Evolutionary conservation across 2,888 invertebrate species (phyloP), one percentile per base, ranked within the genome.

Genomic region (Polyommatus icarus): DNA sequence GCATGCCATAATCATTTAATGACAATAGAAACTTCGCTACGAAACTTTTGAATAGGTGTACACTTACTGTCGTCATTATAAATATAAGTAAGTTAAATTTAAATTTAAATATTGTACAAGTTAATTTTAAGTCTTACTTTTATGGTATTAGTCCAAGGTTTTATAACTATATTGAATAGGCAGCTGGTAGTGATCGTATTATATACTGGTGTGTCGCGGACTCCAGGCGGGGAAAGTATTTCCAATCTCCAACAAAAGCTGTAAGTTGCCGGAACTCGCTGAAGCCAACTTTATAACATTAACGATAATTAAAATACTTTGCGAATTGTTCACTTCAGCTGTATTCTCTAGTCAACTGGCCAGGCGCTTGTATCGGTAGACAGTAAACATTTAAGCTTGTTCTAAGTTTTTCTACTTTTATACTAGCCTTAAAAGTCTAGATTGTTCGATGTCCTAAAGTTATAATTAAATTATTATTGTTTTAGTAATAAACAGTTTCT

Each of bases 231-330:
- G 61, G 20, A 61, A 61, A 61, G 61, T 61, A 61, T 61, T 61
- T 61, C 61, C 61, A 61, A 24, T 61, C 20, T 61, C 8, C 10
- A 61, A 61, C 24, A 61, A 61, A 61, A 61, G 61, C 20, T 7
- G 20, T 24, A 61, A 61, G 61, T 61, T 24, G 10, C 61, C 61
- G 61, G 20, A 61, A 20, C 61, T 61, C 24, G 2, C 61, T 12
- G 20, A 10, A 61, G 20, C 20, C 61, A 61, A 61, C 61, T 61
- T 61, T 10, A 61, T 24, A 61, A 61, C 61, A 61, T 61, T 61
- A 61, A 61, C 61, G 20, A 61, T 61, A 61, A 61, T 61, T 61
- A 61, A 61, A 61, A 61, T 61, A 61, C 61, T 61, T 61, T 10
- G 10, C 18, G 54, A 20, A 61, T 61, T 61, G 20, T 61, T 61